These are phyloP conservation scores for Platyura marginata DNA, from an alignment of 1,140 invertebrate species.

Conservation along the genomic window DNA sequence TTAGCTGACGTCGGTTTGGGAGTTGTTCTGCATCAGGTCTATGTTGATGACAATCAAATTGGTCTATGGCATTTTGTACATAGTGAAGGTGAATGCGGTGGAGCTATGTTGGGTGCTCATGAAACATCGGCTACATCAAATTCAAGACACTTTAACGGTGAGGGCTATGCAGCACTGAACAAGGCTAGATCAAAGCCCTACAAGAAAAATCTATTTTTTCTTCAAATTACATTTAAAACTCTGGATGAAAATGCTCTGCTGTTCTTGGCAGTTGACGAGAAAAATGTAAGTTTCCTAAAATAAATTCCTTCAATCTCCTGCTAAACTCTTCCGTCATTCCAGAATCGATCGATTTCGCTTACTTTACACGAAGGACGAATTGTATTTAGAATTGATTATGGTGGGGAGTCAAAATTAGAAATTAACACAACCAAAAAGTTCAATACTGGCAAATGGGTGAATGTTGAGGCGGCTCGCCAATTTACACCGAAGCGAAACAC, in stretches of 20 bases:
- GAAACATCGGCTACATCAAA: slow-evolving; percentile 15
- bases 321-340: background rate
- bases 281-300: slow-evolving; percentile 28
- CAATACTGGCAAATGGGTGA: slow-evolving; percentile 65
- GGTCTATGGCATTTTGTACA: slow-evolving; percentile 76
- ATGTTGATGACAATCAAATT: slow-evolving; percentile 54
- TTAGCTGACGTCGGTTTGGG: slow-evolving; percentile 32
- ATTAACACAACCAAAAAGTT: slow-evolving; percentile 51
- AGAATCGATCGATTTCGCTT: slow-evolving; percentile 64
- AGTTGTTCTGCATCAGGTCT: slow-evolving; percentile 61
- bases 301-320: background rate
- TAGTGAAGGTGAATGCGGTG: slow-evolving; percentile 40
- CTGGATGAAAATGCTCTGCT: slow-evolving; percentile 76
- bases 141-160: slow-evolving; percentile 44
- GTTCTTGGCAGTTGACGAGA: slow-evolving; percentile 59
- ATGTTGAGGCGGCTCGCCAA: slow-evolving; percentile 44
- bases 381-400: slow-evolving; percentile 54
- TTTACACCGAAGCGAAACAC: slow-evolving; percentile 30
- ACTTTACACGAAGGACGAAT: slow-evolving; percentile 55
- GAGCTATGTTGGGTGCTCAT: slow-evolving; percentile 18
- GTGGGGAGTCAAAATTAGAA: slow-evolving; percentile 36
- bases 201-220: slow-evolving; percentile 50
- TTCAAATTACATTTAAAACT: slow-evolving; percentile 66
- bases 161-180: slow-evolving; percentile 54
- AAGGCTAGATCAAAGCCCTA: slow-evolving; percentile 39